phyloP scores from a whole-genome alignment of 2,113 vertebrate genomes.

The Pundamilia nyererei region DNA sequence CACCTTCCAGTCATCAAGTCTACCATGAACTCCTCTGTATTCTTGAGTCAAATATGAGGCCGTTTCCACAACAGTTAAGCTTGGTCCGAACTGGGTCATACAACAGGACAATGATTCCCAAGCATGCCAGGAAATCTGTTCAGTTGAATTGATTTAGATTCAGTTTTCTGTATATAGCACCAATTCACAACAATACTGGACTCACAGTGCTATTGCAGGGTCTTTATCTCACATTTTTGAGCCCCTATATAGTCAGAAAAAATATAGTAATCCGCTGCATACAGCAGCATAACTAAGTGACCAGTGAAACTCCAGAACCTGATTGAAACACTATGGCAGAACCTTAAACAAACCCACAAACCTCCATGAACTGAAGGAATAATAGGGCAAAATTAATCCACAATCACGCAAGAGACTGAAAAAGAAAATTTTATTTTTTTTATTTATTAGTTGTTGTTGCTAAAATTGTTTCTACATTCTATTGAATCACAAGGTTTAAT shows the following conservation, averaged over 20 bases:
- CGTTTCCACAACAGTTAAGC: background rate
- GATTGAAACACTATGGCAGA: rapidly evolving
- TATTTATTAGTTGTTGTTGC: background rate
- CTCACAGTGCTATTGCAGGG: rapidly evolving
- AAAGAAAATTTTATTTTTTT: background rate
- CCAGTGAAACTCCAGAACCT: background rate
- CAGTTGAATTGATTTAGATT: background rate
- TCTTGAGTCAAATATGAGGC: background rate
- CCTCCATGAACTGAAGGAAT: background rate
- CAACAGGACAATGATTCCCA: background rate
- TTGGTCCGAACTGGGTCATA: background rate
- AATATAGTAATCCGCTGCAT: background rate
- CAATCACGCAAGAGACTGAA: background rate
- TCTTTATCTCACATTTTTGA: background rate
- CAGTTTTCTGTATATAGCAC: background rate
- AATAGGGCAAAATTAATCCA: background rate
- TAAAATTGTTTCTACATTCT: background rate
- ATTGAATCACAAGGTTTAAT: background rate
- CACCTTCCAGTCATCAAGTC: background rate
- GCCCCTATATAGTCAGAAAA: background rate
- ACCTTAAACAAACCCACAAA: background rate
- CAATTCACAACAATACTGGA: background rate
- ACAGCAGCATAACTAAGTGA: background rate
- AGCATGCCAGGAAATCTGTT: background rate
- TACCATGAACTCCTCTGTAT: background rate